Conservation (phyloP, 2,888 invertebrate species). For the Escarpia spicata region DNA sequence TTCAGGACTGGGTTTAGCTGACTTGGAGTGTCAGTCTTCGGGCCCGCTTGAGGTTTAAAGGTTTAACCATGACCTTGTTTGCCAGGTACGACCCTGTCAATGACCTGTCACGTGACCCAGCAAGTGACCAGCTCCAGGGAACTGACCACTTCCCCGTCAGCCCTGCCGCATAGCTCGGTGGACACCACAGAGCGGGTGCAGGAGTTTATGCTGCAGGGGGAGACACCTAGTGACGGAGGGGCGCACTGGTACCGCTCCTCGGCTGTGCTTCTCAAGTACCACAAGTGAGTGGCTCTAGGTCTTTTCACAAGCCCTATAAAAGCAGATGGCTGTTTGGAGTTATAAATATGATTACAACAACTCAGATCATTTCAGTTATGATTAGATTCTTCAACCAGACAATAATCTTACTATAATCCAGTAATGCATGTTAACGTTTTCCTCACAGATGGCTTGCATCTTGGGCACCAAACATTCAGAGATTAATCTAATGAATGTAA, state of each 20-base stretch:
- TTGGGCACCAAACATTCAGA: no score
- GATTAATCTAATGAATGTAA: no score
- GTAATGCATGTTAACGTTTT: background rate
- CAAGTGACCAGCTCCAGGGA: background rate
- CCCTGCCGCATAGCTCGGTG: slow-evolving; percentile 24
- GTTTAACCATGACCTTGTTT: background rate
- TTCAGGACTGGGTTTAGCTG: no score
- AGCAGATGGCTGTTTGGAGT: no score
- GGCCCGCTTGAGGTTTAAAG: no score
- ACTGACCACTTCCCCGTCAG: background rate
- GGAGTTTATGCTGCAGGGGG: background rate
- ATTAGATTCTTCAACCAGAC: background rate
- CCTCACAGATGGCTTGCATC: no score
- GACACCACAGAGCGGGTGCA: background rate
- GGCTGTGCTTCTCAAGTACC: slow-evolving; percentile 59
- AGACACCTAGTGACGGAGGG: slow-evolving; percentile 52
- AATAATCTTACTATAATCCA: no score
- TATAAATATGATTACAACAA: background rate
- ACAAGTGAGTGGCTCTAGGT: slow-evolving; percentile 49
- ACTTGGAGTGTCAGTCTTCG: no score
- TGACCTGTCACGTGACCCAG: slow-evolving; percentile 25
- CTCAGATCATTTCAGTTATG: background rate
- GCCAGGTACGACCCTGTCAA: slow-evolving; percentile 38
- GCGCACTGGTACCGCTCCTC: slow-evolving; percentile 63
- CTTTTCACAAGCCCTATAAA: background rate